Base-by-base conservation (phyloP, 2,888 invertebrate genomes). In the Geotrupes spiniger region DNA sequence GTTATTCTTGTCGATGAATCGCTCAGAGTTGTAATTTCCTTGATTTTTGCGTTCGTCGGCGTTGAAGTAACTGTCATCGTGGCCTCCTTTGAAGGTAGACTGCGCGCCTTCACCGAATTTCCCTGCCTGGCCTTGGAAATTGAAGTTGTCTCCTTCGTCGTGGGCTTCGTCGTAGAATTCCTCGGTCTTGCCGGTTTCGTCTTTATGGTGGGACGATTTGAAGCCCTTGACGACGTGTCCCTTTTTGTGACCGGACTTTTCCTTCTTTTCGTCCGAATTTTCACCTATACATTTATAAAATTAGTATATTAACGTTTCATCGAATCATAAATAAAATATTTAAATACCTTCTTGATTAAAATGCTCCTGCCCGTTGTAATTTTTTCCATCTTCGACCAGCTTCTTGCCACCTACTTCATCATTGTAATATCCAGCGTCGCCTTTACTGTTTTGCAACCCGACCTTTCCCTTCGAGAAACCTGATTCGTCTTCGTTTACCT, bases 201-300 rank as follows among this genome's bases (percentile, higher is more conserved):
- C 83, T 60, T 83, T 83, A 62, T 82, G 82, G 63, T 82, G 81
- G 2, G 82, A 81, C 2, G 78, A 75, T 63, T 84, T 83, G 68
- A 79, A 83, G n/a, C 83, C 83, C 64, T 83, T 83, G 65, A 81
- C 79, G 9, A 78, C 76, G 63, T 82, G 82, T 1, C 83, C 83
- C 55, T 83, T 83, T 60, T 81, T 81, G 65, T 82, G 82, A 36
- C 79, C 79, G 42, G 77, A 76, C 2, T 78, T 78, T 56, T 77
- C 75, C 48, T 80, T 78, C 25, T 79, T 58, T 53, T 79, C 76
- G 42, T 76, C 78, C 43, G 79, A 80, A 45, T 79, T 79, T 51
- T 77, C 77, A 74, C 71, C 70, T 70, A 44, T 28, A 41, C n/a
- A n/a, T n/a, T n/a, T n/a, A n/a, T n/a, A n/a, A n/a, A n/a, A n/a